Evolutionary conservation across 2,797 vertebrate genomes (phyloP).

Genomic region (Nothura maculosa): DNA sequence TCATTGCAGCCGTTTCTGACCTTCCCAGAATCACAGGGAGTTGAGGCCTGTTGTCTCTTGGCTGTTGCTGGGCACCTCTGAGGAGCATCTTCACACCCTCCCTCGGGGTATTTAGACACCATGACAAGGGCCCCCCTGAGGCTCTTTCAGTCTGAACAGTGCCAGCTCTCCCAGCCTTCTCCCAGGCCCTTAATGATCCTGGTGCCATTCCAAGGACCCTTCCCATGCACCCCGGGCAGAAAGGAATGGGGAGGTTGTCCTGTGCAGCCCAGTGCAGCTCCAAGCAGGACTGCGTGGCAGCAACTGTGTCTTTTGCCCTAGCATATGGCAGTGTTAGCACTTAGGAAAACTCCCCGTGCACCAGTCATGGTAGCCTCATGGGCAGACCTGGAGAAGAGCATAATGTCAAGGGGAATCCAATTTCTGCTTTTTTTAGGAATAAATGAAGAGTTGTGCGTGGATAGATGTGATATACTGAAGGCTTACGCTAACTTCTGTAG

Average conservation of each 20-base stretch:
- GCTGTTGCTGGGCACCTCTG: neutral
- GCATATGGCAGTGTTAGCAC: neutral
- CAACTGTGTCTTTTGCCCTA: neutral
- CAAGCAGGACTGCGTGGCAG: neutral
- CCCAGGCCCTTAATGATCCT: neutral
- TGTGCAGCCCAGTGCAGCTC: neutral
- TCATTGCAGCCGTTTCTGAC: neutral
- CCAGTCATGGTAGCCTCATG: neutral
- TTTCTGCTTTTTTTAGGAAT: neutral
- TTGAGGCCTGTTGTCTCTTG: neutral
- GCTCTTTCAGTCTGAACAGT: neutral
- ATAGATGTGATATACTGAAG: neutral
- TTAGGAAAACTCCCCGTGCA: neutral
- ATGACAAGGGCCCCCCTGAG: neutral
- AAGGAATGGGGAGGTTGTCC: neutral
- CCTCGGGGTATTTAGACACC: neutral
- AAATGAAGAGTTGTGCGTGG: neutral
- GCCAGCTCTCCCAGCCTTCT: neutral
- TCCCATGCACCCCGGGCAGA: neutral
- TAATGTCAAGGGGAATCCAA: rapidly evolving
- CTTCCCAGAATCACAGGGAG: neutral
- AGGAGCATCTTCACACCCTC: neutral
- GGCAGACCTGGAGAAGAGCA: neutral
- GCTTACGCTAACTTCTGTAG: neutral
- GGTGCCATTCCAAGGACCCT: too few relatives aligned